phyloP scores from a whole-genome alignment of 2,113 vertebrate genomes.

The Thymallus thymallus region DNA sequence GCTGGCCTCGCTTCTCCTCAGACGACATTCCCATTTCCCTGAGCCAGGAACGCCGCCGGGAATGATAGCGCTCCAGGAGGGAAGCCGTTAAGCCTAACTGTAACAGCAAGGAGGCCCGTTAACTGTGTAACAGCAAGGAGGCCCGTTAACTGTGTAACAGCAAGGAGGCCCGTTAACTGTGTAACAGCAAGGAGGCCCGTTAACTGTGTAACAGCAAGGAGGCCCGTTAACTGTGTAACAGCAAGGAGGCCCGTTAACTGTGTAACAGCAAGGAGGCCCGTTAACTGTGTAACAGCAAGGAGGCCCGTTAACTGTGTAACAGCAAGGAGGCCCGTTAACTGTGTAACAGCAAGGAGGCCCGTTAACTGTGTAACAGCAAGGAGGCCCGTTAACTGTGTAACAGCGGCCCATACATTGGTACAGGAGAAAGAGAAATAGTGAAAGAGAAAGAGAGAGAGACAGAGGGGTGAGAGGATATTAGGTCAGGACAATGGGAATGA shows the following conservation, averaged over 20 bases:
- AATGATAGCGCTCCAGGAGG: background rate
- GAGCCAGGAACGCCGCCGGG: background rate
- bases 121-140: too few relatives aligned
- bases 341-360: too few relatives aligned
- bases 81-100: background rate
- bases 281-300: background rate
- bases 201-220: too few relatives aligned
- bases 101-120: background rate
- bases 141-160: too few relatives aligned
- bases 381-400: background rate
- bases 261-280: too few relatives aligned
- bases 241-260: background rate
- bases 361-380: too few relatives aligned
- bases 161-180: too few relatives aligned
- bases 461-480: background rate
- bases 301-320: too few relatives aligned
- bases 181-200: too few relatives aligned
- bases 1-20: background rate
- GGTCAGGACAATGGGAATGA: background rate
- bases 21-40: background rate
- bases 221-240: background rate
- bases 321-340: too few relatives aligned
- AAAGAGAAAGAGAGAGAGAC: background rate
- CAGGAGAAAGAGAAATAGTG: background rate
- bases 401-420: background rate